phyloP scores from a whole-genome alignment of 1,140 invertebrate genomes.

The Hycleus cichorii region DNA sequence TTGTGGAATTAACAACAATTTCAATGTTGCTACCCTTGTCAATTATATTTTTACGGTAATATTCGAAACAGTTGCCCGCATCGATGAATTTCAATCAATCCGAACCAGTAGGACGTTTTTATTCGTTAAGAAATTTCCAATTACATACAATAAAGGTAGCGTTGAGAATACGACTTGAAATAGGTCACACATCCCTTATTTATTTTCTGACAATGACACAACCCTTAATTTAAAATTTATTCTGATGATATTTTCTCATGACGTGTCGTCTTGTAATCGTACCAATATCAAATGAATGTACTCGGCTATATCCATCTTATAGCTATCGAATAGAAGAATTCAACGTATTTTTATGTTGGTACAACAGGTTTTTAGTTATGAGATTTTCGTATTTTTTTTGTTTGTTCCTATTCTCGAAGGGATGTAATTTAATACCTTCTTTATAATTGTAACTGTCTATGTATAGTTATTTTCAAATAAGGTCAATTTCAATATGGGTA shows the following conservation, averaged over 20 bases:
- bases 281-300: background rate
- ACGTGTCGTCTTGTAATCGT: background rate
- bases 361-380: constrained; percentile 3
- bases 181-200: constrained; percentile 22
- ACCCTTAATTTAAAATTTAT: constrained; percentile 23
- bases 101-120: background rate
- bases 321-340: background rate
- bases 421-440: constrained; percentile 18
- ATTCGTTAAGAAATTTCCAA: constrained; percentile 1
- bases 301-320: background rate
- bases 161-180: constrained; percentile 12
- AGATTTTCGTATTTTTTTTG: constrained; percentile 1
- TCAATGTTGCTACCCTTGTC: background rate
- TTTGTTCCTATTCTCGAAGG: constrained; percentile 1
- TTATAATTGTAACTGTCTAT: background rate
- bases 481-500: background rate
- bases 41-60: background rate
- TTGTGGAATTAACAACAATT: background rate
- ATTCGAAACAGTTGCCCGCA: constrained; percentile 4
- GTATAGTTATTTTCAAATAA: background rate
- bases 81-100: background rate
- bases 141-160: background rate
- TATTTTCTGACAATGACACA: constrained; percentile 16
- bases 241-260: constrained; percentile 19
- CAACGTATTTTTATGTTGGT: background rate